Conservation (phyloP, 2,113 vertebrate species). For the Fulica atra region DNA sequence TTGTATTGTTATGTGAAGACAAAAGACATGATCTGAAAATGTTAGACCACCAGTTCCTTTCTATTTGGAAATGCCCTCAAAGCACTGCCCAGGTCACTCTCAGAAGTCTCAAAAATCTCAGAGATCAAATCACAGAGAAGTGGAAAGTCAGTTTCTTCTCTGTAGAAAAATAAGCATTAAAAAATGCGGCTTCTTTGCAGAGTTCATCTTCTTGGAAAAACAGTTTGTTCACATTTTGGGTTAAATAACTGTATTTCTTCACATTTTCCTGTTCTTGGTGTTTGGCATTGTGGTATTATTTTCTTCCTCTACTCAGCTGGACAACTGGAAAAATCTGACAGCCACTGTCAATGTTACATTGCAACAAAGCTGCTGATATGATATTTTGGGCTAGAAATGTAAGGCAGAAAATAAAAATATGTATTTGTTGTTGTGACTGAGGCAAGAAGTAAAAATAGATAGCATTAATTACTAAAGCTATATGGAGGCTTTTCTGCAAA, state of each 20-base stretch:
- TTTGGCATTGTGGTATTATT: neutral
- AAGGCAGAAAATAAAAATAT: neutral
- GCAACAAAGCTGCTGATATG: neutral
- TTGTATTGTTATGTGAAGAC: neutral
- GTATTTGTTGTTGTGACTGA: neutral
- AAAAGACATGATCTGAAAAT: neutral
- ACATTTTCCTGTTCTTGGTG: neutral
- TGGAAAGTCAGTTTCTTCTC: neutral
- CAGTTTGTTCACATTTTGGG: neutral
- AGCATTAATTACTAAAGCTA: constrained; percentile 21
- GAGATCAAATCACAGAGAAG: neutral
- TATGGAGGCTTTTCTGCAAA: neutral
- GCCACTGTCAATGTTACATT: neutral
- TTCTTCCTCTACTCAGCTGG: neutral
- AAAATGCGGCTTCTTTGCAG: neutral
- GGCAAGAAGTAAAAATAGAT: constrained; percentile 6
- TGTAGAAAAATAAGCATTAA: neutral
- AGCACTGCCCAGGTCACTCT: neutral
- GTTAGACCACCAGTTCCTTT: neutral
- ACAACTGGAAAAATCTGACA: constrained; percentile 32
- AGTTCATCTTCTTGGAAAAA: neutral
- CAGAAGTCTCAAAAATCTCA: neutral
- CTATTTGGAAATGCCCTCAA: neutral
- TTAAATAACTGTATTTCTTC: neutral
- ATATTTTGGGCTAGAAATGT: neutral